Percentiles rank a stretch among this genome's conserved stretches.
phyloP scores from a whole-genome alignment of 2,797 vertebrate genomes.

The Catharus ustulatus region DNA sequence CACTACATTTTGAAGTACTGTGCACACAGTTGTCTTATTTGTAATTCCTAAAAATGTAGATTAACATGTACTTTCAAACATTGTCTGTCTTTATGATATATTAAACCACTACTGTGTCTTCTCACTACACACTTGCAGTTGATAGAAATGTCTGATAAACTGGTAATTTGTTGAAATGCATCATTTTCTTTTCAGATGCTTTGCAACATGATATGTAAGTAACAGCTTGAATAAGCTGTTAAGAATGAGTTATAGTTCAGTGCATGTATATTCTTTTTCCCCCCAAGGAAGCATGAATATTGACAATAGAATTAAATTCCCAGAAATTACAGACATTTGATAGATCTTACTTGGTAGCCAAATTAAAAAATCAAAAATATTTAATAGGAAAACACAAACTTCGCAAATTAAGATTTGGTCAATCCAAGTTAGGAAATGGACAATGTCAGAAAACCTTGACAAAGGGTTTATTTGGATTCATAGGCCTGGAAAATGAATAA shows the following conservation, averaged over 20 bases:
- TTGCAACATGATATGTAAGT: neutral
- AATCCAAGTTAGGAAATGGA: neutral
- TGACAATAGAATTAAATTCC: neutral
- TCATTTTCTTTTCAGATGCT: neutral
- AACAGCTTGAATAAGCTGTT: neutral
- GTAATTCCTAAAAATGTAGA: slow-evolving; percentile 39
- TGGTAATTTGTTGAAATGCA: neutral
- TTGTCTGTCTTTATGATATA: slow-evolving; percentile 24
- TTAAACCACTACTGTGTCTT: slow-evolving; percentile 28
- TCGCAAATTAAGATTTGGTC: neutral
- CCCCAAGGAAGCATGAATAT: neutral
- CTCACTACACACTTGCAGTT: slow-evolving; percentile 1
- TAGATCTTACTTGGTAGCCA: neutral
- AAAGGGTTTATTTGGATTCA: neutral
- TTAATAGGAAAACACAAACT: neutral
- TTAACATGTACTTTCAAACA: slow-evolving; percentile 11
- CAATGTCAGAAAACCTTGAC: neutral
- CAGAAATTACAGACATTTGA: neutral
- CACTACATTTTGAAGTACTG: slow-evolving; percentile 43
- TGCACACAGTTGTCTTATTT: slow-evolving; percentile 35
- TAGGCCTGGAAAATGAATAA: neutral
- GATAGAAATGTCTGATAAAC: slow-evolving; percentile 6
- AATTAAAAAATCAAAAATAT: neutral
- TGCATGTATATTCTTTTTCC: neutral
- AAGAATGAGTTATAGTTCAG: neutral